Conservation (phyloP, 35 echinoderm and acorn worm species). For the Ophioderma brevispina region DNA sequence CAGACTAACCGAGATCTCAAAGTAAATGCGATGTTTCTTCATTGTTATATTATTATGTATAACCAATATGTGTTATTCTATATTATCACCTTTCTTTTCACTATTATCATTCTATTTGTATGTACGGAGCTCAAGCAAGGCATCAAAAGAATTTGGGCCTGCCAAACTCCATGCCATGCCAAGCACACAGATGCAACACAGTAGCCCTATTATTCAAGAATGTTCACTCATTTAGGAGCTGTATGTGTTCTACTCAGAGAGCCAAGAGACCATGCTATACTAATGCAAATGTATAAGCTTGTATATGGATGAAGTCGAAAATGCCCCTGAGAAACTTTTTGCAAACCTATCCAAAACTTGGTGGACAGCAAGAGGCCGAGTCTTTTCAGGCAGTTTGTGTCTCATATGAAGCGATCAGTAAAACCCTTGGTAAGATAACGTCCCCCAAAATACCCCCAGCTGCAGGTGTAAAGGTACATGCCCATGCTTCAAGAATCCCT, state of each 20-base stretch:
- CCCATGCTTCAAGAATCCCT: neutral
- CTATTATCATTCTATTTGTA: no score
- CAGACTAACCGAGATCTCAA: slow-evolving; percentile 14
- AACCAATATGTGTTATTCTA: no score
- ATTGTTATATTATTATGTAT: no score
- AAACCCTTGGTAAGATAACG: neutral
- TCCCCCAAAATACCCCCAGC: neutral
- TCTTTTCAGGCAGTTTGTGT: slow-evolving; percentile 18
- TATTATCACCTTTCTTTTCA: no score
- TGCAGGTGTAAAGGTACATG: neutral
- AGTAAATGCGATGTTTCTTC: no score
- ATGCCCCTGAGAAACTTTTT: neutral
- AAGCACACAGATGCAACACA: slow-evolving; percentile 24
- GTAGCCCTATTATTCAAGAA: neutral
- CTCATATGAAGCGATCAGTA: slow-evolving; percentile 15
- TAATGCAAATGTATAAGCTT: no score
- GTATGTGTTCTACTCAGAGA: slow-evolving; percentile 21
- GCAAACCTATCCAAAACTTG: slow-evolving; percentile 18
- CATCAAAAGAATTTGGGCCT: neutral
- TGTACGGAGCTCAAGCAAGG: neutral
- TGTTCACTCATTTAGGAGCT: slow-evolving; percentile 21
- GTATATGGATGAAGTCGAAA: neutral
- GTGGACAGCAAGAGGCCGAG: slow-evolving; percentile 23
- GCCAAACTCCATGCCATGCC: slow-evolving; percentile 30
- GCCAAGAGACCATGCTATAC: slow-evolving; percentile 15